Evolutionary conservation across 1,140 invertebrate genomes (phyloP).

Genomic region (Cyrtorhinus lividipennis): DNA sequence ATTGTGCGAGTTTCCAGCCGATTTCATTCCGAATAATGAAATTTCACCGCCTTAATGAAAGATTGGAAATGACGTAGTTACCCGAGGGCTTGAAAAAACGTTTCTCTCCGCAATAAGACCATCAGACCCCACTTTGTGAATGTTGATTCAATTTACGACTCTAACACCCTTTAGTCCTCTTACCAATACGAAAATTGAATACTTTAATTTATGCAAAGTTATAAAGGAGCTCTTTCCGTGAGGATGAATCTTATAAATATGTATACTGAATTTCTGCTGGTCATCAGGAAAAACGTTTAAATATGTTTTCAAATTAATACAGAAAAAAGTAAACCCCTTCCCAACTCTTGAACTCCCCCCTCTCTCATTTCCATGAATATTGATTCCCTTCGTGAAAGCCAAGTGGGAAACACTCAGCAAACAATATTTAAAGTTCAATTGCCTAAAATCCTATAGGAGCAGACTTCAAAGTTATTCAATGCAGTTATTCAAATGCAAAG

Average conservation of each 20-base stretch:
- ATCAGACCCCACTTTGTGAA: not conserved
- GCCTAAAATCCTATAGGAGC: not conserved
- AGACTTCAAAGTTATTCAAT: too few species aligned
- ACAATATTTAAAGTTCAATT: constrained; percentile 7
- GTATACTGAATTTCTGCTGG: not conserved
- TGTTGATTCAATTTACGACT: constrained; percentile 8
- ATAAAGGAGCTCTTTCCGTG: not conserved
- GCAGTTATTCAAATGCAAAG: too few species aligned
- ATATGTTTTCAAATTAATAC: constrained; percentile 4
- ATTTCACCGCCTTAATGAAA: too few species aligned
- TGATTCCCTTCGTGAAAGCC: not conserved
- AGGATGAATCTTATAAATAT: not conserved
- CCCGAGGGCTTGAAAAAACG: too few species aligned
- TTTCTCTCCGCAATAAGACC: not conserved
- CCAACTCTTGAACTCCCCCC: not conserved
- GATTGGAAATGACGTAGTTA: too few species aligned
- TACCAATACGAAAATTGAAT: constrained; percentile 1
- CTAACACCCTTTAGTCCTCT: not conserved
- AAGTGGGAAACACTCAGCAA: not conserved
- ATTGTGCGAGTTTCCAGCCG: too few species aligned
- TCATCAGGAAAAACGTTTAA: constrained; percentile 4
- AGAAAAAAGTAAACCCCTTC: not conserved
- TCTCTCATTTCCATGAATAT: not conserved
- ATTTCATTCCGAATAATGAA: too few species aligned
- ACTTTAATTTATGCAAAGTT: constrained; percentile 6